Evolutionary conservation across 1,140 invertebrate species (phyloP).

Genomic region (Berghia stephanieae): DNA sequence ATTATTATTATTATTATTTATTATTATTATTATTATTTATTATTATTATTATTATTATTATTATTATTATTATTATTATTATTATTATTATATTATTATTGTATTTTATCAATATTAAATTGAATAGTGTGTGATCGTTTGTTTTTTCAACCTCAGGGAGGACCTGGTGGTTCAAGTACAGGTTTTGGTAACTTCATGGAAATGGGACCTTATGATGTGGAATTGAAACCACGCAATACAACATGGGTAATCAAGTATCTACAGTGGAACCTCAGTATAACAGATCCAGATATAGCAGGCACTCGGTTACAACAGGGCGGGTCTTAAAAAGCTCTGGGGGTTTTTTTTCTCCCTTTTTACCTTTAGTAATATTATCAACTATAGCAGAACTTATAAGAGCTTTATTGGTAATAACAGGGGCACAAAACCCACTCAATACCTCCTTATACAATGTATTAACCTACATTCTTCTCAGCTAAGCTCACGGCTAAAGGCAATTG

Average conservation of each 20-base stretch:
- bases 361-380: too few species aligned
- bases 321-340: not conserved
- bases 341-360: too few species aligned
- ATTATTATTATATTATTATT: not conserved
- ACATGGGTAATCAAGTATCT: constrained; percentile 74
- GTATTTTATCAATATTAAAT: too few species aligned
- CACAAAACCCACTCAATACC: too few species aligned
- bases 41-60: not conserved
- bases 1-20: not conserved
- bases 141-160: constrained; percentile 62
- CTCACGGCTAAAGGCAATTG: too few species aligned
- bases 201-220: constrained; percentile 64
- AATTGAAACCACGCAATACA: constrained; percentile 74
- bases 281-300: too few species aligned
- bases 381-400: too few species aligned
- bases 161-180: constrained; percentile 61
- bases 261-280: too few species aligned
- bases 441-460: too few species aligned
- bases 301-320: too few species aligned
- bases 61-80: not conserved
- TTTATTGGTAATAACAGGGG: too few species aligned
- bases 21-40: not conserved
- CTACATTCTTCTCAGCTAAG: too few species aligned
- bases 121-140: constrained; percentile 13
- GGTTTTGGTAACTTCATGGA: constrained; percentile 66